A percentile compares a stretch with the other conserved stretches of the same genome.
Evolutionary conservation across 2,888 invertebrate genomes (phyloP).

Genomic region (Mythimna loreyi): DNA sequence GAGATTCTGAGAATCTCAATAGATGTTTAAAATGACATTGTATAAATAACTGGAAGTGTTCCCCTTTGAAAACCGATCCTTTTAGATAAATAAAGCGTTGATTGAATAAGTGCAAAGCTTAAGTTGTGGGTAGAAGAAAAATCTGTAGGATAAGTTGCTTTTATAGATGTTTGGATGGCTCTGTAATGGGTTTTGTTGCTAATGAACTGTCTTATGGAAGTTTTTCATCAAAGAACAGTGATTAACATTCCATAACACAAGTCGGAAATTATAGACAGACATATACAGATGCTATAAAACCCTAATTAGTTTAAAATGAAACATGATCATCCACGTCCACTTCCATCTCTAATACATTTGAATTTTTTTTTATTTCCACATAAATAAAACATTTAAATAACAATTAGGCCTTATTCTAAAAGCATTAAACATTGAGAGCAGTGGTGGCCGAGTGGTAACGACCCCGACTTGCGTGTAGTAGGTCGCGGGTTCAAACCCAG

Average conservation of each 20-base stretch:
- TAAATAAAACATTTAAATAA: too few relatives aligned
- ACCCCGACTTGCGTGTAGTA: too few relatives aligned
- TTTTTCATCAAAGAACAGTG: slow-evolving; percentile 1
- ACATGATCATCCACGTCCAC: neutral
- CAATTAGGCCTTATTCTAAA: too few relatives aligned
- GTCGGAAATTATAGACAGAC: neutral
- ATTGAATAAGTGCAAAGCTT: slow-evolving; percentile 50
- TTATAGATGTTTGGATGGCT: slow-evolving; percentile 16
- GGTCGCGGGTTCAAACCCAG: too few relatives aligned
- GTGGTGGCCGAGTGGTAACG: too few relatives aligned
- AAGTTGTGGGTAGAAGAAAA: slow-evolving; percentile 15
- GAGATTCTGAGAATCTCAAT: slow-evolving; percentile 69
- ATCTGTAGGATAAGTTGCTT: slow-evolving; percentile 1
- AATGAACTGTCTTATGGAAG: neutral
- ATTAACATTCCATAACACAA: neutral
- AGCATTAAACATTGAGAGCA: too few relatives aligned
- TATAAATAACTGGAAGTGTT: slow-evolving; percentile 51
- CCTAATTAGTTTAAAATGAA: neutral
- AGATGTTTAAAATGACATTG: slow-evolving; percentile 64
- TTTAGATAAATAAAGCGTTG: slow-evolving; percentile 51
- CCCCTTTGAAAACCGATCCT: slow-evolving; percentile 51
- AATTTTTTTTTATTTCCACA: too few relatives aligned
- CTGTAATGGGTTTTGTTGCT: slow-evolving; percentile 19
- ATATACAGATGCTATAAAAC: neutral
- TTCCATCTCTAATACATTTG: too few relatives aligned